A percentile compares a stretch with the other conserved stretches of the same genome.
Conservation (phyloP, 2,113 vertebrate genomes). For the Lanius ludovicianus region DNA sequence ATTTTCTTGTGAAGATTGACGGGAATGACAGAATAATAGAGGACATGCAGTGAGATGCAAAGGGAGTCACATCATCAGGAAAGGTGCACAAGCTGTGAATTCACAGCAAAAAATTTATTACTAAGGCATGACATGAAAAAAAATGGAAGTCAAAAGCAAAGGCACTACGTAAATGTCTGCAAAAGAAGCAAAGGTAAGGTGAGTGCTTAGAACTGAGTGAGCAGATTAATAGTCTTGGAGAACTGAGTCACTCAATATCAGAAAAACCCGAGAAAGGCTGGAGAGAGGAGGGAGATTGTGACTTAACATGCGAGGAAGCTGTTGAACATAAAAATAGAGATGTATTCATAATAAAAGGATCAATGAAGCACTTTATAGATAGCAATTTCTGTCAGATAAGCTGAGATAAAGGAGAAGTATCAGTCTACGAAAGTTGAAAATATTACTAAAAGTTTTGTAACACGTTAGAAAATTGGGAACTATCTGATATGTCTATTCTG, state of each 20-base stretch:
- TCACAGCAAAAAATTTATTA: background rate
- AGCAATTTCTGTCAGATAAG: background rate
- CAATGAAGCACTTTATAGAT: background rate
- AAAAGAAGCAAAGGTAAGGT: background rate
- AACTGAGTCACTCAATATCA: background rate
- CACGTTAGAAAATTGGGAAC: background rate
- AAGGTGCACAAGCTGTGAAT: background rate
- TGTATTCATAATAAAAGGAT: background rate
- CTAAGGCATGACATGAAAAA: background rate
- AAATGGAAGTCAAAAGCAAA: background rate
- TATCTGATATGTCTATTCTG: background rate
- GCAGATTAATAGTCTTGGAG: background rate
- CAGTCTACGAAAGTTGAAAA: background rate
- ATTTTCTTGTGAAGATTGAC: constrained; percentile 62
- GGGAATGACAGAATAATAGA: constrained; percentile 68
- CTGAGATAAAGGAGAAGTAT: background rate
- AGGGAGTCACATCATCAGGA: constrained; percentile 13
- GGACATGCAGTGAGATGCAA: constrained; percentile 4
- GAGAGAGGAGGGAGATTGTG: background rate
- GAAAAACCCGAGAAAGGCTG: background rate
- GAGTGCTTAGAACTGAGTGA: background rate
- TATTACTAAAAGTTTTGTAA: background rate
- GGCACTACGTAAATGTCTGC: background rate
- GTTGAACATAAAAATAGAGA: background rate
- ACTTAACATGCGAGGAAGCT: background rate